phyloP scores from a whole-genome alignment of 2,113 vertebrate species.

The Neotragus moschatus region DNA sequence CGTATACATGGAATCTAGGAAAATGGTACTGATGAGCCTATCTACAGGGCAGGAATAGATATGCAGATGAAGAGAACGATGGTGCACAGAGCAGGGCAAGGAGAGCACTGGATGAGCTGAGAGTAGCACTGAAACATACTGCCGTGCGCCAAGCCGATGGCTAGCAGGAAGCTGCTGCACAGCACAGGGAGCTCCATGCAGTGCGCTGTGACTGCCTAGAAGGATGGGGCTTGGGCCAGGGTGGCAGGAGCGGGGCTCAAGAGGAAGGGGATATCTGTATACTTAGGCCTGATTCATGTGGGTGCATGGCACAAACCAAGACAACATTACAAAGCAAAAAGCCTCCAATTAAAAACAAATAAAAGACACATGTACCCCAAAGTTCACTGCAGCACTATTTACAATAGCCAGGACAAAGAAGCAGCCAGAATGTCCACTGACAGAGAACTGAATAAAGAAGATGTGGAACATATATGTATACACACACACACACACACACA shows the following conservation, averaged over 20 bases:
- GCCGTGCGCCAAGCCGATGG: fast-evolving
- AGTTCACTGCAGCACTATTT: neutral
- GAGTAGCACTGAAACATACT: neutral
- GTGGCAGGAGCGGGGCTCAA: neutral
- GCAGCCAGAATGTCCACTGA: neutral
- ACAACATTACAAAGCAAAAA: neutral
- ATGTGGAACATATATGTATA: neutral
- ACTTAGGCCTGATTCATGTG: neutral
- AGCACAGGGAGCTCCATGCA: neutral
- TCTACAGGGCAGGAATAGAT: neutral
- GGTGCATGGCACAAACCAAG: neutral
- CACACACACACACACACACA: neutral
- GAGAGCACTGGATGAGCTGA: neutral
- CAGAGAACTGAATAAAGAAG: neutral
- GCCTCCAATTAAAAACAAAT: neutral
- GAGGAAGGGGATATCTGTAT: neutral
- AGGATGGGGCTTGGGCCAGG: neutral
- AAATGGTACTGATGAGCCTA: neutral
- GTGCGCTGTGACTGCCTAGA: neutral
- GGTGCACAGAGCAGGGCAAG: neutral
- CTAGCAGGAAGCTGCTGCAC: neutral
- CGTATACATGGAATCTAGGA: neutral
- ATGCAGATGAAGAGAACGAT: neutral
- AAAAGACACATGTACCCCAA: neutral
- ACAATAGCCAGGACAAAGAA: neutral